phyloP scores from a whole-genome alignment of 2,797 vertebrate species.

The Hemitrygon akajei region DNA sequence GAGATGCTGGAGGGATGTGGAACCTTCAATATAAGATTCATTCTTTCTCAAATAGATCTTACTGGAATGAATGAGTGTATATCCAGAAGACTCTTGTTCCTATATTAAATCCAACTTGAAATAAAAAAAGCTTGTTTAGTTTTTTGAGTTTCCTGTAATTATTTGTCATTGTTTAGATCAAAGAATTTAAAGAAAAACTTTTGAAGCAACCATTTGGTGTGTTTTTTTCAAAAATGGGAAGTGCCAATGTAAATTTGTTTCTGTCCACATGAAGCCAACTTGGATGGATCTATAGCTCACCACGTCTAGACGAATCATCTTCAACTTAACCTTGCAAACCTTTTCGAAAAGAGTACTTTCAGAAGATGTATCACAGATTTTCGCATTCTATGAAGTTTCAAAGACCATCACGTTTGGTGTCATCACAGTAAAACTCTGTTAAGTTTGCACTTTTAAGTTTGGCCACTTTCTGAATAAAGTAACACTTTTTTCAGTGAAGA shows the following conservation, averaged over 20 bases:
- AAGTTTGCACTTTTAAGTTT: neutral
- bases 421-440: neutral
- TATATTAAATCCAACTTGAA: neutral
- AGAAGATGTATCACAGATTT: neutral
- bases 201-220: neutral
- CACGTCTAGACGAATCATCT: neutral
- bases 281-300: neutral
- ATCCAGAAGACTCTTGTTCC: neutral
- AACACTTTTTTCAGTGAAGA: neutral
- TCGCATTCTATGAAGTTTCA: neutral
- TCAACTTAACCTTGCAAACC: neutral
- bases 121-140: neutral
- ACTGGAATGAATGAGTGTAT: neutral
- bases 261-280: neutral
- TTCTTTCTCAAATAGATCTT: neutral
- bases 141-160: neutral
- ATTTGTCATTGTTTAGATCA: neutral
- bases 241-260: neutral
- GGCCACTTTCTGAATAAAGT: neutral
- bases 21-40: too few relatives aligned
- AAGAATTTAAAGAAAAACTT: neutral
- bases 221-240: neutral
- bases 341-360: neutral
- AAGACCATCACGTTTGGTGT: neutral
- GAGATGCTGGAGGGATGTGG: too few relatives aligned